Evolutionary conservation across 1,140 invertebrate species (phyloP), one percentile per base, ranked within the genome.

Genomic region (Centruroides vittatus): DNA sequence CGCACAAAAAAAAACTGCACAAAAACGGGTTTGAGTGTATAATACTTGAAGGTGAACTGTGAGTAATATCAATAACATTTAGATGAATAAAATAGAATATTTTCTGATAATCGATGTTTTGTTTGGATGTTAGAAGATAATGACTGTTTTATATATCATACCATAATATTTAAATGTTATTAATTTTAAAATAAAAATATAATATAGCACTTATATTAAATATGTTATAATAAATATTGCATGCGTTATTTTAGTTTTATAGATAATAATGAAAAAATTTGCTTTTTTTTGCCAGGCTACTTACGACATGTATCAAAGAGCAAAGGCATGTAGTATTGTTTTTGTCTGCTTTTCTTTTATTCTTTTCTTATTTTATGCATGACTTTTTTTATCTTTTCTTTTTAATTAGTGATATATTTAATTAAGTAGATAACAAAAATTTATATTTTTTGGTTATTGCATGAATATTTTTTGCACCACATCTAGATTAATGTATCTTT

Each of bases 241-340:
- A 41, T 41, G 41, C 3, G 9, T 0, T 48, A 23, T 11, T 48
- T 23, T 4, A 34, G 34, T 47, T 34, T 13, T 57, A 5, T 10
- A 23, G 11, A 48, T 5, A 47, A 5, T 61, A 6, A 54, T 58
- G 59, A 35, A 59, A 48, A 49, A 57, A 57, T 34, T 63, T 63
- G 57, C 58, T 55, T 47, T 63, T 56, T 51, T 55, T 41, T 63
- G 57, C 54, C 60, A 63, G 62, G 62, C 58, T 57, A 57, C 62
- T 52, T 63, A 63, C 23, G 58, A 55, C 35, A 49, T 55, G 36
- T 60, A 63, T 49, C 58, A 63, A 60, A 63, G 62, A 60, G 47
- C 58, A 63, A 63, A 63, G 62, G 62, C 58, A 63, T 63, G 62
- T 63, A 63, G 62, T 58, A 60, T 41, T 41, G 62, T 58, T 60